These are phyloP conservation scores for Hycleus phaleratus DNA, from an alignment of 1,140 invertebrate genomes.

Conservation along the genomic window DNA sequence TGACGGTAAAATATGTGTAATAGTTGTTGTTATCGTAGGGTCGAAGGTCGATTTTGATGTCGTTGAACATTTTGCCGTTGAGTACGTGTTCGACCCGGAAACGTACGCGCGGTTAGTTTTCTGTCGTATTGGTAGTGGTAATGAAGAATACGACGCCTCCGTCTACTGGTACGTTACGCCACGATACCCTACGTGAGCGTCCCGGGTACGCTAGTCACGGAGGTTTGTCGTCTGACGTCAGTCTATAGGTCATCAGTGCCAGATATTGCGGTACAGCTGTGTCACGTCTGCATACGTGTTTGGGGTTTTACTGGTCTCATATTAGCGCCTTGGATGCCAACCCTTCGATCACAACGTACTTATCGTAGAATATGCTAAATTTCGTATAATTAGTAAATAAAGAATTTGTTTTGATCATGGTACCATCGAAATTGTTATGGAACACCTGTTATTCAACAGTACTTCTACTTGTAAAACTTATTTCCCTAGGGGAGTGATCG, in stretches of 20 bases:
- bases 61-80: background rate
- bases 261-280: slow-evolving; percentile 36
- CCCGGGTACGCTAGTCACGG: slow-evolving; percentile 31
- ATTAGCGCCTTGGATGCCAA: slow-evolving; percentile 27
- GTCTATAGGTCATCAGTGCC: slow-evolving; percentile 34
- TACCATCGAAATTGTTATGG: too few relatives aligned
- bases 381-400: too few relatives aligned
- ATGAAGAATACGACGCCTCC: slow-evolving; percentile 13
- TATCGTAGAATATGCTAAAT: background rate
- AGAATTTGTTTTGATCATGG: too few relatives aligned
- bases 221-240: slow-evolving; percentile 33
- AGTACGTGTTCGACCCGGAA: slow-evolving; percentile 11
- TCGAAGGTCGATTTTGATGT: slow-evolving; percentile 1
- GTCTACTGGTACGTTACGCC: slow-evolving; percentile 2
- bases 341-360: slow-evolving; percentile 12
- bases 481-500: slow-evolving; percentile 22
- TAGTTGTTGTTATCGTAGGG: background rate
- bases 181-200: slow-evolving; percentile 22
- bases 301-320: slow-evolving; percentile 37
- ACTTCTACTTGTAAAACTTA: slow-evolving; percentile 15
- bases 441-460: slow-evolving; percentile 11
- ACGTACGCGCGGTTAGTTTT: slow-evolving; percentile 5
- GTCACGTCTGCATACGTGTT: slow-evolving; percentile 39
- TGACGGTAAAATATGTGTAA: slow-evolving; percentile 1
- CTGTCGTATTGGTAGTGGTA: slow-evolving; percentile 2